Percentiles rank a stretch among this genome's conserved stretches.
These are phyloP conservation scores for Plecotus auritus DNA, from an alignment of 2,113 vertebrate genomes.

Conservation along the genomic window DNA sequence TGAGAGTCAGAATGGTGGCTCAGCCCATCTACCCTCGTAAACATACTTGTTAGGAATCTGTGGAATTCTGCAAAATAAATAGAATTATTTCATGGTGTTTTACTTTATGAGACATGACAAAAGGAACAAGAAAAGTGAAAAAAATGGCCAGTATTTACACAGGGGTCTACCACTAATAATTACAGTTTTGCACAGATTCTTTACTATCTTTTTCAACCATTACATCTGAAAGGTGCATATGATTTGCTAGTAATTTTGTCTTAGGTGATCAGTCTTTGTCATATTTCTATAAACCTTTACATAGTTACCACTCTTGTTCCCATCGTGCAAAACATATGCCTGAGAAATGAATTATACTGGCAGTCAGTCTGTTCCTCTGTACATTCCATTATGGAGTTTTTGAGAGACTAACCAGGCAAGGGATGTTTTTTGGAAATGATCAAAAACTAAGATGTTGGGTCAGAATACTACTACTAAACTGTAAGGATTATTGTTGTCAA, in stretches of 20 bases:
- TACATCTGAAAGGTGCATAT: background rate
- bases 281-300: background rate
- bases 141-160: background rate
- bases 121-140: background rate
- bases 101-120: background rate
- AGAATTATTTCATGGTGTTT: background rate
- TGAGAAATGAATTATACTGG: background rate
- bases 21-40: background rate
- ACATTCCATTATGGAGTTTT: background rate
- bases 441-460: background rate
- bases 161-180: background rate
- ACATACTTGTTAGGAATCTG: background rate
- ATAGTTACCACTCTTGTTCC: background rate
- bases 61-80: background rate
- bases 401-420: background rate
- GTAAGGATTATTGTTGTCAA: background rate
- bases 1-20: accelerated
- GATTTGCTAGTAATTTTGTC: background rate
- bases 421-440: background rate
- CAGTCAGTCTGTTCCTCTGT: background rate
- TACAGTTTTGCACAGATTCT: background rate
- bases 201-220: background rate
- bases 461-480: background rate
- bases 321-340: background rate
- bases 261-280: background rate